A percentile compares a stretch with the other conserved stretches of the same genome.
Conservation (phyloP, 2,797 vertebrate species). For the Heteromormyrus szaboi region DNA sequence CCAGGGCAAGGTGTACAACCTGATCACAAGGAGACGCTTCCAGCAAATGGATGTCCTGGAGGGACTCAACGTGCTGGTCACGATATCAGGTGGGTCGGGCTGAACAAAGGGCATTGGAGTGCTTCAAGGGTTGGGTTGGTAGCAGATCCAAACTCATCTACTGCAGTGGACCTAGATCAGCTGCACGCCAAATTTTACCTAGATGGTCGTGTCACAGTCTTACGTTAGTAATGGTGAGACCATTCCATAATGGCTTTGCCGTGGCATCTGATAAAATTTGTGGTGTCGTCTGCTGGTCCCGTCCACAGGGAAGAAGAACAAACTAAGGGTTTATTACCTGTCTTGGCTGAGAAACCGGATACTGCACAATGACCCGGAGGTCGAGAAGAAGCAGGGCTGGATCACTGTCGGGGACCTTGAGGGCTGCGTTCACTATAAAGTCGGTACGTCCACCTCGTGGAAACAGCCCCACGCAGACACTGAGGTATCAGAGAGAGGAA, state of each 20-base stretch:
- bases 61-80: slow-evolving; percentile 92
- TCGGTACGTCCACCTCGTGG: slow-evolving; percentile 64
- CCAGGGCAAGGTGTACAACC: slow-evolving; percentile 96
- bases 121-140: neutral
- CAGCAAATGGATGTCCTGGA: slow-evolving; percentile 97
- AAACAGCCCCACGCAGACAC: neutral
- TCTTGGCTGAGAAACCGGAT: slow-evolving; percentile 97
- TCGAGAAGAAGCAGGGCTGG: slow-evolving; percentile 98
- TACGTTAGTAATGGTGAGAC: too few relatives aligned
- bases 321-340: slow-evolving; percentile 92
- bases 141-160: neutral
- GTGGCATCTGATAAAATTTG: neutral
- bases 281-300: neutral
- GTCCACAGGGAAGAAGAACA: slow-evolving; percentile 89
- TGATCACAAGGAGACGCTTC: slow-evolving; percentile 90
- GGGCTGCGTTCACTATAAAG: slow-evolving; percentile 98
- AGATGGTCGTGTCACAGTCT: neutral
- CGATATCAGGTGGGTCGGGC: slow-evolving; percentile 80
- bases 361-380: slow-evolving; percentile 94
- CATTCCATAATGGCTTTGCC: too few relatives aligned
- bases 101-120: neutral
- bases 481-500: neutral
- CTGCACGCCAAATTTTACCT: neutral
- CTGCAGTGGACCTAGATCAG: neutral
- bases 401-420: slow-evolving; percentile 92